A percentile compares a stretch with the other conserved stretches of the same genome.
These are phyloP conservation scores for Diploscapter pachys DNA, from an alignment of 1,140 invertebrate species.

Conservation along the genomic window DNA sequence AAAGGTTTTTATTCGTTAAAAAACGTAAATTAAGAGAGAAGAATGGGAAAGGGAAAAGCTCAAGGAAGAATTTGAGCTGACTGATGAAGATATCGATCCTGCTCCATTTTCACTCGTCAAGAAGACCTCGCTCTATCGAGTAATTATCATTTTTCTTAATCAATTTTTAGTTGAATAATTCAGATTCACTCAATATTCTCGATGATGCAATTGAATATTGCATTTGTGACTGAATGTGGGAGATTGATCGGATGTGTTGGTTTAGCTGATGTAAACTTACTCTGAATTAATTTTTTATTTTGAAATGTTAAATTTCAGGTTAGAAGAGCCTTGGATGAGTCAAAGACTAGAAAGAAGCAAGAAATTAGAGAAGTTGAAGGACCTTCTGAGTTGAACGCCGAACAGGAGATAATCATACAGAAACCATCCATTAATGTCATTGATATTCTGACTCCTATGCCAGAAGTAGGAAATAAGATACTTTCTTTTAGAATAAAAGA, in stretches of 20 bases:
- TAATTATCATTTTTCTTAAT: constrained; percentile 30
- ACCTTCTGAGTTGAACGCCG: background rate
- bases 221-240: constrained; percentile 95
- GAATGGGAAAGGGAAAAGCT: constrained; percentile 64
- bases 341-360: constrained; percentile 9
- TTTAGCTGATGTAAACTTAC: constrained; percentile 76
- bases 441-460: constrained; percentile 26
- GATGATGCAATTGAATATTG: constrained; percentile 89
- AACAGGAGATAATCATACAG: constrained; percentile 1
- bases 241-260: constrained; percentile 90
- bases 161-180: background rate
- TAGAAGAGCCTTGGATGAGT: constrained; percentile 32
- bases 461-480: constrained; percentile 7
- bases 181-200: constrained; percentile 92
- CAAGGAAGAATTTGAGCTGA: constrained; percentile 74
- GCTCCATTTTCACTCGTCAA: constrained; percentile 97
- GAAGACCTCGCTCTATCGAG: constrained; percentile 86
- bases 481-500: no score
- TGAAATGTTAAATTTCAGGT: constrained; percentile 36
- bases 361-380: constrained; percentile 10
- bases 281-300: background rate
- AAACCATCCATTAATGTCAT: constrained; percentile 9
- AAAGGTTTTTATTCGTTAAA: no score
- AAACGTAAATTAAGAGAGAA: constrained; percentile 23
- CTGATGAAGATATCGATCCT: constrained; percentile 85